Evolutionary conservation across 2,113 vertebrate species (phyloP), one percentile per base, ranked within the genome.

Genomic region (Percina caprodes): DNA sequence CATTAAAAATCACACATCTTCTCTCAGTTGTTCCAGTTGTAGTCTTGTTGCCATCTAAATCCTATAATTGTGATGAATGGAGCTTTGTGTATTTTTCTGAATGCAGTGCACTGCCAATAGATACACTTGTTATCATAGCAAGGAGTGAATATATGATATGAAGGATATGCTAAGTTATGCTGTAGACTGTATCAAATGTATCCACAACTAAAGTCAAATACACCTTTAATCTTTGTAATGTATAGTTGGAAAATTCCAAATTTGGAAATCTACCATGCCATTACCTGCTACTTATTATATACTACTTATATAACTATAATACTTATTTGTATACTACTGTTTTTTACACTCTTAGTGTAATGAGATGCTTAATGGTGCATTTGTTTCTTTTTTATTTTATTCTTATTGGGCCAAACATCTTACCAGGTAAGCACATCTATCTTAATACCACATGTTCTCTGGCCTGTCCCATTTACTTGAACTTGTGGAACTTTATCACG

Each of bases 31-130:
- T 55, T 60, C 58, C 39, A 58, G 58, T 30, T 80, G 68, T 74
- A 59, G 75, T 83, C 42, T 60, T 76, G 66, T 71, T 30, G 42
- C 69, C 10, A 69, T 83, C 86, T 62, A 21, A 24, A 81, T 51
- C 35, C 45, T 75, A 39, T 86, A 83, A 86, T 74, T 66, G 33
- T 82, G 79, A 73, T 73, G 68, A 79, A 79, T 63, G 61, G 48
- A 67, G 24, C 61, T 18, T 11, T 79, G 62, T n/a, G 33, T 12
- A 1, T 79, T 72, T 56, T 62, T 62, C 63, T 61, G 49, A 48
- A 62, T 60, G 45, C 33, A 46, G n/a, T n/a, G 33, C 33, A 4
- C 65, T 60, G 71, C 68, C 66, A 15, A 62, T 26, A 52, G 61
- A 77, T 45, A 30, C 69, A 59, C 73, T 14, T 39, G 48, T n/a